phyloP scores from a whole-genome alignment of 2,888 invertebrate species.

The Polia nebulosa region DNA sequence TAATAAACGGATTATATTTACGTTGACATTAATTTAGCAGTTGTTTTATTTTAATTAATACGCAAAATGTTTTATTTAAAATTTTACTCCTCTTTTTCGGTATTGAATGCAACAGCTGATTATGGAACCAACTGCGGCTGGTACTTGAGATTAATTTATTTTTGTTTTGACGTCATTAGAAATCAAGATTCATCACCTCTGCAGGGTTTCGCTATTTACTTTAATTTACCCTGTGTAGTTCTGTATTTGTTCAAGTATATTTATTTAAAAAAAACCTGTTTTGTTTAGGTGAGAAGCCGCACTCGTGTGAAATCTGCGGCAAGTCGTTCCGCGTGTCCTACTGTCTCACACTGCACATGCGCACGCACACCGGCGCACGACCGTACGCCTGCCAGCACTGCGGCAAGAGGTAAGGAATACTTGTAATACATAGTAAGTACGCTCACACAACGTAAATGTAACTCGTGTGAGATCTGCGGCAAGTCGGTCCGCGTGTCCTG shows the following conservation, averaged over 20 bases:
- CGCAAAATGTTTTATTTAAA: no score
- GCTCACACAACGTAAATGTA: neutral
- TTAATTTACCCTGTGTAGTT: neutral
- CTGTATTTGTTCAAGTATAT: neutral
- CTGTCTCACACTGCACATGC: slow-evolving; percentile 95
- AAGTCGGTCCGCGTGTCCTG: slow-evolving; percentile 95
- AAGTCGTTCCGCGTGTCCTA: slow-evolving; percentile 95
- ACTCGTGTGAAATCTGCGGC: slow-evolving; percentile 95
- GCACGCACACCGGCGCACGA: slow-evolving; percentile 94
- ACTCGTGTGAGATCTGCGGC: slow-evolving; percentile 95
- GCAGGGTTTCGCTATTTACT: no score
- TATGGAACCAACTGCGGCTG: no score
- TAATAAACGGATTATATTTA: slow-evolving; percentile 1
- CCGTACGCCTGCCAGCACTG: slow-evolving; percentile 93
- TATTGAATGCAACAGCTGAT: no score
- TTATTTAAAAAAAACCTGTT: neutral
- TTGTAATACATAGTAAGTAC: neutral
- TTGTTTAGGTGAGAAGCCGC: slow-evolving; percentile 93
- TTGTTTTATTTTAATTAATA: no score
- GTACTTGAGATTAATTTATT: neutral
- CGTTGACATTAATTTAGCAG: no score
- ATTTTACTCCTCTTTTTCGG: no score
- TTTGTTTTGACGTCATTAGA: neutral
- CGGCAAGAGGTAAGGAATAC: slow-evolving; percentile 71
- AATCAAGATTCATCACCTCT: no score